These are phyloP conservation scores for Lepidocyrtoides sp. DNA, from an alignment of 2,888 invertebrate genomes.

Conservation along the genomic window DNA sequence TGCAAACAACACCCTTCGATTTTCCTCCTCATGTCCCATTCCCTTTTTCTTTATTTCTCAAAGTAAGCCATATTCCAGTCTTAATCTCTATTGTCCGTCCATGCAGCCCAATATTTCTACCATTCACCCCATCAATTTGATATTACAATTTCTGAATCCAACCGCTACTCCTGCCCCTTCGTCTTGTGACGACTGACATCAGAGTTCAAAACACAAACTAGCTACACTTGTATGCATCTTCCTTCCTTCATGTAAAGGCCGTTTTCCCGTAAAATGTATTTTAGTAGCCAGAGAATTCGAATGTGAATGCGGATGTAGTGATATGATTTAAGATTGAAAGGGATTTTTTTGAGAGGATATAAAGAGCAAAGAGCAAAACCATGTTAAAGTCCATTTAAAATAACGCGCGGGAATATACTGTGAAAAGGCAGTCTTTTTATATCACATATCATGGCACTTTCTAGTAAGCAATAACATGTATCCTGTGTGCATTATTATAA, in stretches of 20 bases:
- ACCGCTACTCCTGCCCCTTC: background rate
- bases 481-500: conserved; percentile 50
- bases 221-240: conserved; percentile 71
- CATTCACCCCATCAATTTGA: conserved; percentile 27
- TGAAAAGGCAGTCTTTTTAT: background rate
- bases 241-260: too few relatives aligned
- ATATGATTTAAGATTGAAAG: conserved; percentile 19
- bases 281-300: conserved; percentile 18
- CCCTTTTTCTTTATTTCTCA: conserved; percentile 47
- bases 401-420: conserved; percentile 1
- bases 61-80: conserved; percentile 6
- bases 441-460: too few relatives aligned
- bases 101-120: conserved; percentile 14
- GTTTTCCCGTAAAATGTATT: too few relatives aligned
- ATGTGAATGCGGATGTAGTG: background rate
- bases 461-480: conserved; percentile 54
- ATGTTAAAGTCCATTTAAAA: conserved; percentile 80
- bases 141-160: background rate
- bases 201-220: too few relatives aligned
- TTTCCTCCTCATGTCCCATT: conserved; percentile 49
- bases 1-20: conserved; percentile 61
- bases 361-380: conserved; percentile 84
- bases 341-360: conserved; percentile 31
- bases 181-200: background rate
- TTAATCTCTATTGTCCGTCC: too few relatives aligned